Evolutionary conservation across 2,797 vertebrate species (phyloP), one percentile per base, ranked within the genome.

Genomic region (Spinus olivaceus): DNA sequence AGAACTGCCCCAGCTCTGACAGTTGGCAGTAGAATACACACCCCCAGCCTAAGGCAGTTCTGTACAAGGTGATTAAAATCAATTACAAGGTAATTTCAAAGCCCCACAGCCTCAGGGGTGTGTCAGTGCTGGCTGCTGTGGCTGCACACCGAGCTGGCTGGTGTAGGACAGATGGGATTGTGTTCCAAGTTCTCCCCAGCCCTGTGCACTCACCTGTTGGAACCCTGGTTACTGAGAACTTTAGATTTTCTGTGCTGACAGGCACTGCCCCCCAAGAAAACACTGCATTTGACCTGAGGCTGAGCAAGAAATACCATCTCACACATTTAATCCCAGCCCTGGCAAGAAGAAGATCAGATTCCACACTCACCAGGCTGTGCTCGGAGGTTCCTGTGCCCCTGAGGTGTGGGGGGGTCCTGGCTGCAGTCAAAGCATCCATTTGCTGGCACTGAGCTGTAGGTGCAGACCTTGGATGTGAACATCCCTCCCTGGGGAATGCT

Each of bases 61-160:
- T 66, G 15, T 23, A 2, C 1, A 0, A 22, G 30, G 2, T 21
- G n/a, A 33, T 61, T 27, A 14, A 33, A 64, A 39, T 13, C 15
- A 39, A 30, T 39, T 4, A 1, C 20, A 6, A 20, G 28, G 33
- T 5, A 5, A 14, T 35, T 65, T 14, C 6, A 9, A 5, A n/a
- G 4, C 10, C n/a, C 42, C 3, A 6, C 6, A 16, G 12, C 4
- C 13, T 23, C 6, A 6, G 18, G 60, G 27, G 3, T 10, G 51
- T 37, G 33, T 10, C 30, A 23, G 13, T 37, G 66, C 21, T 53
- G 61, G 41, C 4, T 56, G 66, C 51, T 35, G 42, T 15, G 60
- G 39, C 46, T 69, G 30, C 19, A 0, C 2, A 33, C 42, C 0
- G 1, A 30, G 46, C 67, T 59, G 1, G 2, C 1, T 6, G 25